Evolutionary conservation across 2,888 invertebrate species (phyloP).

Genomic region (Hemaris fuciformis): DNA sequence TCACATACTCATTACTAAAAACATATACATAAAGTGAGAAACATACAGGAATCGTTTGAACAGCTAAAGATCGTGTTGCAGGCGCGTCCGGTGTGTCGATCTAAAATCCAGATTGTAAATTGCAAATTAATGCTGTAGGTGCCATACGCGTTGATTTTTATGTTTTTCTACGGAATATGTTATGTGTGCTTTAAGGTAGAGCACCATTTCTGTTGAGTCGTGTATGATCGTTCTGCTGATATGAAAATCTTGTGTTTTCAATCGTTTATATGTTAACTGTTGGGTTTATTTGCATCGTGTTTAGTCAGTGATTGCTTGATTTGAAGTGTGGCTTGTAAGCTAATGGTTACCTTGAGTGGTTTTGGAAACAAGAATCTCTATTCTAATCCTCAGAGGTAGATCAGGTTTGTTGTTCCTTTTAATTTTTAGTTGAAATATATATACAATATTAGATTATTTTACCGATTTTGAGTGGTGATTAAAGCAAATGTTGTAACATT

Average conservation of each 20-base stretch:
- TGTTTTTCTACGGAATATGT: neutral
- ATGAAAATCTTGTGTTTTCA: neutral
- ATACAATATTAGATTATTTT: too few relatives aligned
- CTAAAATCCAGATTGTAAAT: slow-evolving; percentile 17
- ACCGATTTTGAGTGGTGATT: too few relatives aligned
- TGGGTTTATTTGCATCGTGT: neutral
- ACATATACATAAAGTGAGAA: neutral
- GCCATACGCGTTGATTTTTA: neutral
- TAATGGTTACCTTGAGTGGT: too few relatives aligned
- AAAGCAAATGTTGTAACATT: too few relatives aligned
- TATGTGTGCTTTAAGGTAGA: neutral
- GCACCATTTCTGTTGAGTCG: neutral
- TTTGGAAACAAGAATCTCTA: neutral
- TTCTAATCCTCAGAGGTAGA: neutral
- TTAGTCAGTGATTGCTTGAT: neutral
- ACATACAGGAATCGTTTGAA: neutral
- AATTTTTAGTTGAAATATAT: too few relatives aligned
- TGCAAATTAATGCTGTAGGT: neutral
- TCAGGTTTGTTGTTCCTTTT: too few relatives aligned
- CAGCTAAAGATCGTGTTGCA: slow-evolving; percentile 4
- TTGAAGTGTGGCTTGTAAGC: neutral
- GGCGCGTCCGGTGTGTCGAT: neutral
- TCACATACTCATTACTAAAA: neutral
- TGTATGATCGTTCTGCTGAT: neutral
- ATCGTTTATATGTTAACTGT: neutral